A percentile compares a stretch with the other conserved stretches of the same genome.
These are phyloP conservation scores for Pachyuromys duprasi DNA, from an alignment of 2,797 vertebrate genomes.

Conservation along the genomic window DNA sequence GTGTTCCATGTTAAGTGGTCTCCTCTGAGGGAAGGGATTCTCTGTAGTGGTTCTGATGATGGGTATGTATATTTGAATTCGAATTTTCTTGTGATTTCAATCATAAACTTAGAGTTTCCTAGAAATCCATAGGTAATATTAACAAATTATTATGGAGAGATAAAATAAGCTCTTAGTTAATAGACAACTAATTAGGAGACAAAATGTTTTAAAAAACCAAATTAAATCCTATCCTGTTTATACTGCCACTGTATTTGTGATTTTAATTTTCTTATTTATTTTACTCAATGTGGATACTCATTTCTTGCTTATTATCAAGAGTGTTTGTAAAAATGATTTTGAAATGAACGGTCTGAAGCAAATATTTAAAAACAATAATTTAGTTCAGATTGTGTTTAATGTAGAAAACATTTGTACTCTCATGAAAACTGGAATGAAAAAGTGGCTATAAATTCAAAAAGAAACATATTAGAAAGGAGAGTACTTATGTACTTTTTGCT, in stretches of 20 bases:
- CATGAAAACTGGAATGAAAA: conserved; percentile 19
- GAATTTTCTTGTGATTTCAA: not conserved
- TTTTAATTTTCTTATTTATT: conserved; percentile 1
- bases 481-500: not conserved
- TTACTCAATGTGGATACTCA: not conserved
- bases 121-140: not conserved
- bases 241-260: not conserved
- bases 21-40: conserved; percentile 96
- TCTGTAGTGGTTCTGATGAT: conserved; percentile 98
- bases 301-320: conserved; percentile 31
- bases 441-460: not conserved
- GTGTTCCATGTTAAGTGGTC: conserved; percentile 99
- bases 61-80: conserved; percentile 87
- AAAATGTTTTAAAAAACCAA: not conserved
- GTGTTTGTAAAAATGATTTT: not conserved
- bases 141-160: not conserved
- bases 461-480: not conserved
- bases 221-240: not conserved
- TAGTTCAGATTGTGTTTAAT: not conserved
- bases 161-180: not conserved
- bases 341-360: not conserved
- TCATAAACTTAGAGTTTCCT: not conserved
- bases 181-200: not conserved
- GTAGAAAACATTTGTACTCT: not conserved
- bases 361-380: not conserved